Conservation (phyloP, 1,140 invertebrate species). For the Papilio aristodemus region DNA sequence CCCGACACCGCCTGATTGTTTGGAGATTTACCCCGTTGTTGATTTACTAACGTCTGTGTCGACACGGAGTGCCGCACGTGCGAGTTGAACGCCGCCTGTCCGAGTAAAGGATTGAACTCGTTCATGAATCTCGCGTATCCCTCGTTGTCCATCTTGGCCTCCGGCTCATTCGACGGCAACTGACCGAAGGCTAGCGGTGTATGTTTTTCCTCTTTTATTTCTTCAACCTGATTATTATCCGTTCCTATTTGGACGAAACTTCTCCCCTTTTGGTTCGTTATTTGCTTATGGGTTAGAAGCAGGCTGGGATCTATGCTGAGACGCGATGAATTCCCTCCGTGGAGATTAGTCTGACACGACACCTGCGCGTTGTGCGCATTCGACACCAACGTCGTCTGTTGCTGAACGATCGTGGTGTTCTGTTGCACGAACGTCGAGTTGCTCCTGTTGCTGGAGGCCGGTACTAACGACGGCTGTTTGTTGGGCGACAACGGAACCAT, state of each 20-base stretch:
- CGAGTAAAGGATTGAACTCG: conserved; percentile 41
- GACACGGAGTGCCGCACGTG: conserved; percentile 85
- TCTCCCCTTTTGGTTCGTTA: conserved; percentile 45
- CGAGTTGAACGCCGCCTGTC: conserved; percentile 34
- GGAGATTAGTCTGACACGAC: conserved; percentile 55
- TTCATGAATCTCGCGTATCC: conserved; percentile 49
- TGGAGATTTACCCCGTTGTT: conserved; percentile 81
- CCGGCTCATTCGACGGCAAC: conserved; percentile 25
- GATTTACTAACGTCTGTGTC: conserved; percentile 86
- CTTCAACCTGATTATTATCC: conserved; percentile 40
- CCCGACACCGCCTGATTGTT: conserved; percentile 63
- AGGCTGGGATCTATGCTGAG: conserved; percentile 78
- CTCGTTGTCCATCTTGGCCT: conserved; percentile 43
- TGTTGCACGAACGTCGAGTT: conserved; percentile 88
- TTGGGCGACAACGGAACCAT: conserved; percentile 88
- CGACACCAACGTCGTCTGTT: conserved; percentile 85
- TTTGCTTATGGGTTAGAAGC: conserved; percentile 54
- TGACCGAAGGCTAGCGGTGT: conserved; percentile 19
- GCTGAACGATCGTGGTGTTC: conserved; percentile 85
- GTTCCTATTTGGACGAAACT: conserved; percentile 44
- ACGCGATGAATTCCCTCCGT: conserved; percentile 59
- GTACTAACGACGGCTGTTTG: conserved; percentile 81
- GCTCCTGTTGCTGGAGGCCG: conserved; percentile 83
- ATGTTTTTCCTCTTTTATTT: conserved; percentile 43
- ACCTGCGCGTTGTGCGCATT: conserved; percentile 83